A percentile compares a stretch with the other conserved stretches of the same genome.
Conservation (phyloP, 2,888 invertebrate species). For the Heliconius aoede region DNA sequence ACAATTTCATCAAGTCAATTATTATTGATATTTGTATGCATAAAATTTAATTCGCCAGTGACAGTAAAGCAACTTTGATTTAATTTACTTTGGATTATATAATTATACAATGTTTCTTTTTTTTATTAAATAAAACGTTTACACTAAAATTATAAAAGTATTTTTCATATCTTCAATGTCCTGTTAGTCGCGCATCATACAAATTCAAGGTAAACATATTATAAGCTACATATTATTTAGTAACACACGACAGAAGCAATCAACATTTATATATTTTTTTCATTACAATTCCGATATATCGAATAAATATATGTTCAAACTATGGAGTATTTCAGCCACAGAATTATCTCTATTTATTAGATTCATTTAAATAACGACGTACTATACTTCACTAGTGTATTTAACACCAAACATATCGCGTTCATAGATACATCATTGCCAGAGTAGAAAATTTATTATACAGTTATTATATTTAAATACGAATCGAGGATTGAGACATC, state of each 20-base stretch:
- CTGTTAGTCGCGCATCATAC: conserved; percentile 10
- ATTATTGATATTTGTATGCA: neutral
- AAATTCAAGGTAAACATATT: conserved; percentile 15
- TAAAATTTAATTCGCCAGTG: conserved; percentile 2
- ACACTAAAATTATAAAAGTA: conserved; percentile 18
- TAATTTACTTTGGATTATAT: neutral
- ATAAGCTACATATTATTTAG: conserved; percentile 24
- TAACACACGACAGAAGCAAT: conserved; percentile 28
- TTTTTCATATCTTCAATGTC: conserved; percentile 5
- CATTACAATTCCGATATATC: conserved; percentile 16
- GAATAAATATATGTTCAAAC: conserved; percentile 20
- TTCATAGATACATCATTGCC: neutral
- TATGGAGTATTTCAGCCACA: conserved; percentile 10
- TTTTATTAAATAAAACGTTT: neutral
- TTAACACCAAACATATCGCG: neutral
- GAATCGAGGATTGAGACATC: neutral
- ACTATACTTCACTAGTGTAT: neutral
- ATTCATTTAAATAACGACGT: neutral
- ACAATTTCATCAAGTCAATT: neutral
- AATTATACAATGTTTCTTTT: neutral
- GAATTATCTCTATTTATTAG: neutral
- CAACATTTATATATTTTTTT: conserved; percentile 25
- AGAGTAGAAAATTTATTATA: conserved; percentile 8
- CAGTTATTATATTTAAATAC: neutral
- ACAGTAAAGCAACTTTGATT: conserved; percentile 2